Evolutionary conservation across 2,797 vertebrate species (phyloP).

Genomic region (Carduelis carduelis): DNA sequence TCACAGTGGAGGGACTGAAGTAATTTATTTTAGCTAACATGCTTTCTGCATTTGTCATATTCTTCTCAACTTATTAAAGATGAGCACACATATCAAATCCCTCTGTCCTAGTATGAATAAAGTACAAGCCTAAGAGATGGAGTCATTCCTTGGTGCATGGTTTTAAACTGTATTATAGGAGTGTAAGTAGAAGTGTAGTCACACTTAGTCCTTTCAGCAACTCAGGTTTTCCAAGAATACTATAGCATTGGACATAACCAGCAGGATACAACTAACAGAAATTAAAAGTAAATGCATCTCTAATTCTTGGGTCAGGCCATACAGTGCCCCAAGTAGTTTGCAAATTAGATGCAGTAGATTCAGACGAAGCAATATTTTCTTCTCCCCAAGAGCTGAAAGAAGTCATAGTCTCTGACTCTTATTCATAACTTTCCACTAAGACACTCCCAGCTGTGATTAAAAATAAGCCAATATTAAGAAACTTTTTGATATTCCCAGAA

Average conservation of each 20-base stretch:
- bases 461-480: slow-evolving; percentile 28
- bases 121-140: background rate
- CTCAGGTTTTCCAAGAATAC: background rate
- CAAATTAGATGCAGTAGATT: background rate
- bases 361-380: slow-evolving; percentile 10
- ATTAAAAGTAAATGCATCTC: slow-evolving; percentile 15
- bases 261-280: background rate
- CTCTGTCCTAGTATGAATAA: background rate
- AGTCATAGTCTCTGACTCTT: slow-evolving; percentile 22
- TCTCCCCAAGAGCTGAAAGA: slow-evolving; percentile 30
- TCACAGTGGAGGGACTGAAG: slow-evolving; percentile 47
- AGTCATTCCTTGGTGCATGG: background rate
- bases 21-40: slow-evolving; percentile 58
- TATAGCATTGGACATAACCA: background rate
- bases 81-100: slow-evolving; percentile 1
- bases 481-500: slow-evolving; percentile 28
- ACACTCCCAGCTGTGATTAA: slow-evolving; percentile 32
- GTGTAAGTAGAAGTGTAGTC: background rate
- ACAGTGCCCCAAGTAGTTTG: background rate
- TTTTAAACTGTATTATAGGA: background rate
- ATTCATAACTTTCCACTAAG: slow-evolving; percentile 25
- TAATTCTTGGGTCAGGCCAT: background rate
- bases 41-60: slow-evolving; percentile 46
- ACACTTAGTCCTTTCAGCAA: background rate
- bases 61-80: slow-evolving; percentile 16